Conservation (phyloP, 1,140 invertebrate genomes). For the Centruroides vittatus region DNA sequence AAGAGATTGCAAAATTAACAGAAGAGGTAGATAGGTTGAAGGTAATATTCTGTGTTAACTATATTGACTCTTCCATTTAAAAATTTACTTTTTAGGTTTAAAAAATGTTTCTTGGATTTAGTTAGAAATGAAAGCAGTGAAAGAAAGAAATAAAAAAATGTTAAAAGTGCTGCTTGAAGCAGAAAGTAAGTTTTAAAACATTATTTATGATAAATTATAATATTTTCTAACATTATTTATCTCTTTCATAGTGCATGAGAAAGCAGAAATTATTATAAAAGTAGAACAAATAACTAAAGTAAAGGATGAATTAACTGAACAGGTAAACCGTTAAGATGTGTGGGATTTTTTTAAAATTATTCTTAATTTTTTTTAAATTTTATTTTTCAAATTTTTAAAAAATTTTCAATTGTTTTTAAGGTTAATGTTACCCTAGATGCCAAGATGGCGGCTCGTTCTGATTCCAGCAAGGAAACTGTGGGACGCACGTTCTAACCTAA, state of each 20-base stretch:
- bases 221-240: constrained; percentile 4
- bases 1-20: constrained; percentile 43
- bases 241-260: constrained; percentile 50
- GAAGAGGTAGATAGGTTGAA: constrained; percentile 45
- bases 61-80: too few relatives aligned
- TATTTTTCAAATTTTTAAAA: too few relatives aligned
- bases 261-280: constrained; percentile 57
- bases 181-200: constrained; percentile 47
- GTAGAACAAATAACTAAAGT: constrained; percentile 51
- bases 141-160: constrained; percentile 57
- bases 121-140: constrained; percentile 52
- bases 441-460: too few relatives aligned
- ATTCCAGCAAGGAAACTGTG: too few relatives aligned
- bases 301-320: constrained; percentile 53
- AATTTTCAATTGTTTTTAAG: too few relatives aligned
- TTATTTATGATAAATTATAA: constrained; percentile 9
- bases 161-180: constrained; percentile 59
- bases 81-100: background rate
- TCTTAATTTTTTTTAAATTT: too few relatives aligned
- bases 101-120: constrained; percentile 13
- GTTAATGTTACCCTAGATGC: too few relatives aligned
- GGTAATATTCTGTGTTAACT: constrained; percentile 16
- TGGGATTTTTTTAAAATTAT: background rate
- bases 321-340: constrained; percentile 23
- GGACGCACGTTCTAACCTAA: too few relatives aligned